Conservation (phyloP, 2,113 vertebrate species). For the Pagrus major region DNA sequence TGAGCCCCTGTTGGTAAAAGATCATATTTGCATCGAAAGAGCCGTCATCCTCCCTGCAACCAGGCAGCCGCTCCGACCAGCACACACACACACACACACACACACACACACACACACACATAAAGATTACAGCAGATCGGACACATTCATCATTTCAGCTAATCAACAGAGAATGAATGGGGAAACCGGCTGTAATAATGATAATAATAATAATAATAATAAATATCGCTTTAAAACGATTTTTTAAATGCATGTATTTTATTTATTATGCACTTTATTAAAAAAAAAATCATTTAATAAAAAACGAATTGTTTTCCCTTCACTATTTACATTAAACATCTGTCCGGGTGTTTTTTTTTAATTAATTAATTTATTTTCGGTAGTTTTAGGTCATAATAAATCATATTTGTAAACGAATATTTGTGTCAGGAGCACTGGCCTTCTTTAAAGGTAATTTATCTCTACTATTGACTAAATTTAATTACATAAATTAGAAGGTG, state of each 20-base stretch:
- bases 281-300: no score
- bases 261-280: no score
- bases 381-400: not conserved
- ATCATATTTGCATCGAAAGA: constrained; percentile 24
- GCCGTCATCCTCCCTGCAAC: constrained; percentile 6
- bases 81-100: not conserved
- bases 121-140: not conserved
- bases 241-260: no score
- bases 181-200: no score
- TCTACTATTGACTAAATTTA: not conserved
- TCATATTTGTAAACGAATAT: not conserved
- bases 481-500: not conserved
- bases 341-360: not conserved
- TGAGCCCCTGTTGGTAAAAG: not conserved
- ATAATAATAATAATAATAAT: no score
- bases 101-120: not conserved
- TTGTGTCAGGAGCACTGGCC: not conserved
- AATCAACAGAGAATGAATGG: not conserved
- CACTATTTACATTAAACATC: not conserved
- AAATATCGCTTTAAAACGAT: no score
- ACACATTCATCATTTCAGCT: not conserved
- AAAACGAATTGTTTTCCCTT: no score
- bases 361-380: no score
- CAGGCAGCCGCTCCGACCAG: not conserved
- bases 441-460: not conserved